These are phyloP conservation scores for Ficedula albicollis DNA, from an alignment of 2,797 vertebrate genomes.

Conservation along the genomic window DNA sequence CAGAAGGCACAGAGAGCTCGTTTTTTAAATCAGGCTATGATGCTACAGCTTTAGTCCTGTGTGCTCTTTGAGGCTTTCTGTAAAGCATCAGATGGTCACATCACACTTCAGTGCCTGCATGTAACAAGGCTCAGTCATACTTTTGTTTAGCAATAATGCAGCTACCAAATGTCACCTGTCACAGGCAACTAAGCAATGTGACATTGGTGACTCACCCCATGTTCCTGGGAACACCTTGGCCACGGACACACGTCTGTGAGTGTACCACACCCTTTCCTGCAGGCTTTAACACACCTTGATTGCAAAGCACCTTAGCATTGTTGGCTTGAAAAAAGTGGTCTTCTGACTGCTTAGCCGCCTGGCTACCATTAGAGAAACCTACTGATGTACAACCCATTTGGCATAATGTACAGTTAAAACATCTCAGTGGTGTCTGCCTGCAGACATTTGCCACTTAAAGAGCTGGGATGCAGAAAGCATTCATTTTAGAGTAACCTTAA, in stretches of 20 bases:
- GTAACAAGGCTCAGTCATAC: neutral
- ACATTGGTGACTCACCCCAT: neutral
- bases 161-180: conserved; percentile 22
- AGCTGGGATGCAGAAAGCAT: neutral
- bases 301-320: neutral
- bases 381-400: rapidly evolving
- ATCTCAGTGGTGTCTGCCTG: neutral
- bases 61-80: neutral
- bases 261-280: neutral
- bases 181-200: conserved; percentile 10
- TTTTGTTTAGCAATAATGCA: neutral
- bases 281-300: neutral
- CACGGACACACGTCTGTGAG: neutral
- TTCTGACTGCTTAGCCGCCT: neutral
- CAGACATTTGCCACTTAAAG: neutral
- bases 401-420: neutral
- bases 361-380: neutral
- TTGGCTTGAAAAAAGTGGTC: neutral
- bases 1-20: neutral
- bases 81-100: neutral
- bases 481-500: neutral
- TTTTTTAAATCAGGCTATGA: neutral
- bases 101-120: neutral
- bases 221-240: conserved; percentile 32
- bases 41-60: neutral